Base-by-base conservation (phyloP, 1,140 invertebrate species). In the Stegodyphus dumicola region DNA sequence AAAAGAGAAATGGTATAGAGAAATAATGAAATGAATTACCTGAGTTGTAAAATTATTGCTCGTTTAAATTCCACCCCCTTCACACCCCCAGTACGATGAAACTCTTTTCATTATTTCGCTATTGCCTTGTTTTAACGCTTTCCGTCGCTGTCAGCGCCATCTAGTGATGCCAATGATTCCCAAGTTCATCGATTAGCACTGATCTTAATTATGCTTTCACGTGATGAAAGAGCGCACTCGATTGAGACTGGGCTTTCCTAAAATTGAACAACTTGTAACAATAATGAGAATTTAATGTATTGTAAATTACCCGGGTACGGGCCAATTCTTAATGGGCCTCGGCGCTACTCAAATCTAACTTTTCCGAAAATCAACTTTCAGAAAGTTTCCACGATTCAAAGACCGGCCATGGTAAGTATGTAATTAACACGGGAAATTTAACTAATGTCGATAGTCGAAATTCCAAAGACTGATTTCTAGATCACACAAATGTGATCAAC, bases 281-380 rank as follows among this genome's bases (percentile, higher is more conserved):
- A 78, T 78, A 69, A 78, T 78, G 77, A 78, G 77, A 78, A 69
- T 78, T 78, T 78, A 78, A 78, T 78, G 77, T 64, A 69, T 78
- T 78, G 77, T 78, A 78, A 78, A 78, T 78, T 78, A 65, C 77
- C 64, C n/a, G 51, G 64, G 48, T 48, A n/a, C 64, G 7, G 49
- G 6, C 11, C 77, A 69, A 78, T 78, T 64, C 64, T 67, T 69
- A 69, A 69, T 66, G 33, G 10, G 64, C 51, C 33, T 66, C 56
- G 64, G 56, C 56, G 56, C 54, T 65, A 64, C 33, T 15, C 51
- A 54, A 53, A 69, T 65, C 77, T 69, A 78, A 69, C 64, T 69
- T 67, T 5, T 2, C 15, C 10, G 56, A 51, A 52, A 52, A 71
- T 11, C 70, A 49, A 71, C 70, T 71, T 71, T 51, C 49, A 71